Percentiles rank a stretch among this genome's conserved stretches.
Evolutionary conservation across 2,797 vertebrate species (phyloP).

Genomic region (Uromys caudimaculatus): DNA sequence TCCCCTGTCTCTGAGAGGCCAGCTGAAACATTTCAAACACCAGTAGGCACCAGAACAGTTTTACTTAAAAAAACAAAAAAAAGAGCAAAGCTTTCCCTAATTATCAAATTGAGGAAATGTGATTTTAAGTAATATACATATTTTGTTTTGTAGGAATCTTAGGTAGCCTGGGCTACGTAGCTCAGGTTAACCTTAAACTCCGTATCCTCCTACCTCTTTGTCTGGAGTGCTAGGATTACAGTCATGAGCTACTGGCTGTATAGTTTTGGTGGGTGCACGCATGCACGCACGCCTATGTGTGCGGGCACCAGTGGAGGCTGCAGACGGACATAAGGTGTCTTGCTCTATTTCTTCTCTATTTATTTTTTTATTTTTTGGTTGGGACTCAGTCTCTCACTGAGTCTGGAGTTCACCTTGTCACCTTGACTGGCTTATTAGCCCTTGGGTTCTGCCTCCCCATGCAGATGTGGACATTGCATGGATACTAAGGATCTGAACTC

Average conservation of each 20-base stretch:
- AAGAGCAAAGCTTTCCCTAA: constrained; percentile 10
- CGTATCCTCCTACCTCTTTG: background rate
- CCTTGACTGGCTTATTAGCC: background rate
- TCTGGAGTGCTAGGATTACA: background rate
- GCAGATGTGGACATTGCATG: too few species aligned
- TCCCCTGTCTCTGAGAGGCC: constrained; percentile 37
- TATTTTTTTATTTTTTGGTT: background rate
- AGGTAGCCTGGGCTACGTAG: background rate
- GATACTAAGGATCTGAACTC: background rate
- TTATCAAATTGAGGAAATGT: constrained; percentile 43
- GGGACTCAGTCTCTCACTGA: background rate
- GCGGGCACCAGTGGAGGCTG: background rate
- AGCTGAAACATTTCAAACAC: constrained; percentile 58
- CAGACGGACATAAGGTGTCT: background rate
- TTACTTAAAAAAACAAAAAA: background rate
- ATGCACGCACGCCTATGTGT: background rate
- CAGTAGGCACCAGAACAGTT: constrained; percentile 40
- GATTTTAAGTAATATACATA: background rate
- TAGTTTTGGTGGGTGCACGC: background rate
- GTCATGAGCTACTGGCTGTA: background rate
- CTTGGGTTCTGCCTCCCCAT: background rate
- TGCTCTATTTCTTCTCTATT: background rate
- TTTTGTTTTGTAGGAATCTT: background rate
- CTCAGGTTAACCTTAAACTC: background rate
- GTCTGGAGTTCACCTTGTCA: background rate